Evolutionary conservation across 2,797 vertebrate species (phyloP), one percentile per base, ranked within the genome.

Genomic region (Pogoniulus pusillus): DNA sequence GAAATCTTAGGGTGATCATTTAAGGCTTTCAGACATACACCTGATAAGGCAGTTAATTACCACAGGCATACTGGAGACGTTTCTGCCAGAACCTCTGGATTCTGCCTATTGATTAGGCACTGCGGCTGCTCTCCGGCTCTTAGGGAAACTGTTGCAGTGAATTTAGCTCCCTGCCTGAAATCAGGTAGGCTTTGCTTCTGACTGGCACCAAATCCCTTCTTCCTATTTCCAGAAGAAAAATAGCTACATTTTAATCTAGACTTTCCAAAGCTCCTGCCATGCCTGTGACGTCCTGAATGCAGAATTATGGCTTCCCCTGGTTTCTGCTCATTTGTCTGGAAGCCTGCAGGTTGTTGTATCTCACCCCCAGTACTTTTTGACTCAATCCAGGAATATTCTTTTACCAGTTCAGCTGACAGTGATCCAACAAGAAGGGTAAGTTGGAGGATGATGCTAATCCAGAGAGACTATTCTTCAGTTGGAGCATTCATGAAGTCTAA

Each of bases 41-140:
- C 94, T 94, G 96, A 89, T 96, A 96, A 97, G 95, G 96, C 95
- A 86, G 94, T 96, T 97, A 96, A 97, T 97, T 96, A 97, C 71
- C 69, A n/a, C 6, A 22, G 95, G 96, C 71, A n/a, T 72, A 94
- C 93, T 69, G 83, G 92, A 91, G 96, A 81, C 27, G 37, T 79
- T 96, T 70, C 94, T 90, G 95, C 95, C 91, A 85, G 87, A 92
- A 74, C 82, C 95, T 93, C 95, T 95, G 97, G 93, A 90, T 96
- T 63, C 91, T 91, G 94, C 91, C 96, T 91, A 90, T 95, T 83
- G 96, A 96, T 86, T 39, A 91, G 90, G 92, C 81, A 9, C 83
- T 45, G 68, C 39, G 9, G 94, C 93, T 94, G 55, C 94, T 90
- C 94, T 66, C 93, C 4, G 14, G 90, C 89, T 96, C 93, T 10